phyloP scores from a whole-genome alignment of 2,797 vertebrate genomes.

The Enteromius anoplus region DNA sequence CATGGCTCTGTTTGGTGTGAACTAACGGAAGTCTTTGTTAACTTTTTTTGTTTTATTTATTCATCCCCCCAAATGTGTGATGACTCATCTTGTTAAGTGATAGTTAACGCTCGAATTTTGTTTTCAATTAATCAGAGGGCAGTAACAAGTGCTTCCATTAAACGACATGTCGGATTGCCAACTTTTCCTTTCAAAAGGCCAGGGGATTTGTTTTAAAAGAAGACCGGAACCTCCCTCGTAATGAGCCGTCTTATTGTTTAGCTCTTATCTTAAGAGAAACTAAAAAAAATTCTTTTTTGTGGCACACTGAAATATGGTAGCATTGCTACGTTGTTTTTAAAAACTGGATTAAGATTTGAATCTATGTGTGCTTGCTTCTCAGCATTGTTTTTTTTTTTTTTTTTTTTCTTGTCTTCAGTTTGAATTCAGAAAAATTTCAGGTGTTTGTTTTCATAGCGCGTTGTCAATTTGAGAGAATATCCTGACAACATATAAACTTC shows the following conservation, averaged over 20 bases:
- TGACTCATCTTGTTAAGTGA: conserved; percentile 23
- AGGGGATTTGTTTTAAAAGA: conserved; percentile 7
- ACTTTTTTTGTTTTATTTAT: conserved; percentile 29
- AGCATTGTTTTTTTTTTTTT: conserved; percentile 47
- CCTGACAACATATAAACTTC: conserved; percentile 74
- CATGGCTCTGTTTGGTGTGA: conserved; percentile 9
- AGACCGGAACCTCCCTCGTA: neutral
- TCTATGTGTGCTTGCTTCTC: conserved; percentile 52
- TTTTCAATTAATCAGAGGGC: conserved; percentile 16
- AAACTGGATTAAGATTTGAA: conserved; percentile 54
- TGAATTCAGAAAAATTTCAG: conserved; percentile 64
- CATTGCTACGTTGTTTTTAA: conserved; percentile 49
- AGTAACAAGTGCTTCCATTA: conserved; percentile 20
- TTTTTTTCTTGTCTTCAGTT: conserved; percentile 65
- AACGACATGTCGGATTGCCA: neutral
- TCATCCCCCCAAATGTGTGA: neutral
- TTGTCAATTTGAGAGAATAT: conserved; percentile 67
- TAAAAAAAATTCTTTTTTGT: neutral
- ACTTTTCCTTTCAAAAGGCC: conserved; percentile 2
- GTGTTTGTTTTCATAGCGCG: conserved; percentile 59
- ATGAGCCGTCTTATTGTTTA: conserved; percentile 1
- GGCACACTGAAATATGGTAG: conserved; percentile 4
- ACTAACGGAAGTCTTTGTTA: conserved; percentile 16
- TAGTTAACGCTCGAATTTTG: conserved; percentile 14
- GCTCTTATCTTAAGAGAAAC: conserved; percentile 15